Evolutionary conservation across 2,113 vertebrate genomes (phyloP).

Genomic region (Malurus cyaneus): DNA sequence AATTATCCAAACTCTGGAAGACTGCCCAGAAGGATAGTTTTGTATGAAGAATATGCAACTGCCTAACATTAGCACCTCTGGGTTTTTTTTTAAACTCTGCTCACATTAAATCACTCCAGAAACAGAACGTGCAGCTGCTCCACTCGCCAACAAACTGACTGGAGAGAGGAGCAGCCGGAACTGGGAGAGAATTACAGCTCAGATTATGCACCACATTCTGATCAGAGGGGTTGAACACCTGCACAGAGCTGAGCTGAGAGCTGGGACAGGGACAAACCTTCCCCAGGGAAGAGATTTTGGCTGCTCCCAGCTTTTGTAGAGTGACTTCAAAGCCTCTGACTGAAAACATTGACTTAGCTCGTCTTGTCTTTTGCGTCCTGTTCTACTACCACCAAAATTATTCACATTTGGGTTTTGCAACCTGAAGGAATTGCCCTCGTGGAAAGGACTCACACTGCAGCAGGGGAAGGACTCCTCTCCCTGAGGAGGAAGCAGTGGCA

Average conservation of each 20-base stretch:
- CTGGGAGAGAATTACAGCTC: background rate
- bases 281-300: background rate
- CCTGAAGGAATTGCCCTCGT: background rate
- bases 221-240: background rate
- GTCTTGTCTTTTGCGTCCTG: background rate
- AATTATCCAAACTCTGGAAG: background rate
- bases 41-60: background rate
- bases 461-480: background rate
- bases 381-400: background rate
- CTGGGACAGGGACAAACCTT: background rate
- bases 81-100: background rate
- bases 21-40: background rate
- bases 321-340: rapidly evolving
- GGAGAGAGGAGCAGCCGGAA: background rate
- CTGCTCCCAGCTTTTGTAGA: background rate
- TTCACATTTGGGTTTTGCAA: background rate
- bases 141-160: background rate
- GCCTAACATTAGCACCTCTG: background rate
- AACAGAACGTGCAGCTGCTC: background rate
- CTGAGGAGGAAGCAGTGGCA: background rate
- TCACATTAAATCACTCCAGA: background rate
- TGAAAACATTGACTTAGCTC: background rate
- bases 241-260: background rate
- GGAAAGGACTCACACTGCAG: background rate
- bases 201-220: background rate